Base-by-base conservation (phyloP, 2,797 vertebrate genomes). In the Anniella stebbinsi region DNA sequence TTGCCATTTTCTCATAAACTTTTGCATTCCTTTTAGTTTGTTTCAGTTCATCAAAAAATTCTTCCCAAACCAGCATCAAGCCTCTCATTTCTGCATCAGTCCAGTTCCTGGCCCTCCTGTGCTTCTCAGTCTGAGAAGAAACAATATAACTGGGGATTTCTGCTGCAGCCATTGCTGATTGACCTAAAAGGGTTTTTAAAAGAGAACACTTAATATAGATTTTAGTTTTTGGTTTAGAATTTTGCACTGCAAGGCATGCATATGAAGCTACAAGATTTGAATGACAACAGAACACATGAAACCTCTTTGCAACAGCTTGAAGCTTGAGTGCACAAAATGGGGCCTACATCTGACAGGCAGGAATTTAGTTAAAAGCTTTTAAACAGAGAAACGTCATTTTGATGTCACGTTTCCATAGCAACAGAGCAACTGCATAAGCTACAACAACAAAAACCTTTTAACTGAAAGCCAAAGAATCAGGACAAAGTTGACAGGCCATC, bases 301-400 rank as follows among this genome's bases (percentile, higher is more conserved):
- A 97, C 95, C 96, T 97, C 97, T 97, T 97, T 97, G 96, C 97
- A 97, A 97, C 96, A 97, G 97, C 96, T 97, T 97, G 96, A 96
- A 97, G 96, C 94, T 96, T 97, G 98, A 98, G 97, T 96, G 98
- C 98, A 98, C 98, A 98, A 99, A 99, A 99, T 99, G 98, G 98
- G 98, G 98, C 98, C 98, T 99, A 98, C 98, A 97, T 98, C 98
- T 98, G 98, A 98, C 98, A 98, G 97, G 97, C 97, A 98, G 98
- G 98, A 98, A 99, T 99, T 99, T 98, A 98, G 98, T 99, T 99
- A 99, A 99, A 99, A 99, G 99, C 99, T 99, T 99, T 99, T 99
- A 99, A 99, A 98, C 98, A 97, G 97, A 98, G 96, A 98, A 98
- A 98, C 99, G 99, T 99, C 99, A 99, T 98, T 93, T 97, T 98